phyloP scores from a whole-genome alignment of 2,797 vertebrate species.

The Semaprochilodus insignis region DNA sequence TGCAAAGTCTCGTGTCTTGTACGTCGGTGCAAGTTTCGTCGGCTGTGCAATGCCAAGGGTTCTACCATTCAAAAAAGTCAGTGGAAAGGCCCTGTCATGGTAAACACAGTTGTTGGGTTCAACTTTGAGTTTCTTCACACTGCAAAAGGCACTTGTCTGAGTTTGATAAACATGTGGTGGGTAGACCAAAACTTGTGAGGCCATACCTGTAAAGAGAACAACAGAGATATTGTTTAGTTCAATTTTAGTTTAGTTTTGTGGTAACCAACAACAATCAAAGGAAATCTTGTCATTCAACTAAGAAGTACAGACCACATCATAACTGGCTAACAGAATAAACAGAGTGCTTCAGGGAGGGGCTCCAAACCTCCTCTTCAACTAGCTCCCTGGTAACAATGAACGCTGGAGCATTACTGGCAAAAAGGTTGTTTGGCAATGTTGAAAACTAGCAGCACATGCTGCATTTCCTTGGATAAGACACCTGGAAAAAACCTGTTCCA shows the following conservation, averaged over 20 bases:
- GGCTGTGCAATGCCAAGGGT: conserved; percentile 89
- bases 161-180: conserved; percentile 99
- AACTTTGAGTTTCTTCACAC: conserved; percentile 99
- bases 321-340: background rate
- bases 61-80: conserved; percentile 94
- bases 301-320: background rate
- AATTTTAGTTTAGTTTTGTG: background rate
- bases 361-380: conserved; percentile 18
- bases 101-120: conserved; percentile 97
- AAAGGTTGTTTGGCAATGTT: conserved; percentile 57
- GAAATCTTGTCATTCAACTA: background rate
- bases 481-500: conserved; percentile 22
- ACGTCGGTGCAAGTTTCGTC: conserved; percentile 84
- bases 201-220: conserved; percentile 89
- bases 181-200: conserved; percentile 99
- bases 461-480: conserved; percentile 47
- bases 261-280: background rate
- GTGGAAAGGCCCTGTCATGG: conserved; percentile 92
- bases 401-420: conserved; percentile 36
- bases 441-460: conserved; percentile 51
- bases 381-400: conserved; percentile 73
- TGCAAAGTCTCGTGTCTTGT: conserved; percentile 88
- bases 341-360: background rate
- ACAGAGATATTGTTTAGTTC: conserved; percentile 5
- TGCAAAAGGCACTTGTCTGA: conserved; percentile 99